A percentile compares a stretch with the other conserved stretches of the same genome.
phyloP scores from a whole-genome alignment of 2,113 vertebrate genomes.

The Nothobranchius furzeri region DNA sequence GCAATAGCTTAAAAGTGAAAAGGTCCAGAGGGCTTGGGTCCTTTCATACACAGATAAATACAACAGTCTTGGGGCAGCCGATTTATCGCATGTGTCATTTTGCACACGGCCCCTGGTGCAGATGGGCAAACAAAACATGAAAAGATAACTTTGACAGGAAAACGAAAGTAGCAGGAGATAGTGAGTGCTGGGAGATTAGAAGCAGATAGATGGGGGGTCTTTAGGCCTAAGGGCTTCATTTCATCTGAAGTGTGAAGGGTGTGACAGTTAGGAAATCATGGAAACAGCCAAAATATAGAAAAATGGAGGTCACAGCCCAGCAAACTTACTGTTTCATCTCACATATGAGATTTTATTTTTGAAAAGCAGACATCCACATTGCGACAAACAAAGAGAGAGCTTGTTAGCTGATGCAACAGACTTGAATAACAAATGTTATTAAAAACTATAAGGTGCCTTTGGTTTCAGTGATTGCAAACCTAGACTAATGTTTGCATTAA shows the following conservation, averaged over 20 bases:
- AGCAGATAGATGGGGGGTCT: conserved; percentile 9
- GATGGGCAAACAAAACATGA: conserved; percentile 54
- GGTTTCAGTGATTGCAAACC: conserved; percentile 52
- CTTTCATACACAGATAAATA: conserved; percentile 40
- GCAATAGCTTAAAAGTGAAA: conserved; percentile 15
- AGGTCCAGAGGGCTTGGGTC: conserved; percentile 10
- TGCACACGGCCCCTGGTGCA: conserved; percentile 18
- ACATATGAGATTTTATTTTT: neutral
- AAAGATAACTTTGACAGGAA: conserved; percentile 58
- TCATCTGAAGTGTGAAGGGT: conserved; percentile 31
- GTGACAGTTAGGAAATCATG: conserved; percentile 16
- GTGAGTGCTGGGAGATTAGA: conserved; percentile 37
- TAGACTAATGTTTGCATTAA: conserved; percentile 44
- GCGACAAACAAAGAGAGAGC: neutral
- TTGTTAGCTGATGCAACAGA: neutral
- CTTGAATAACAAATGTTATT: conserved; percentile 9
- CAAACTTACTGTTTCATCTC: neutral
- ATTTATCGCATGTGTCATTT: conserved; percentile 48
- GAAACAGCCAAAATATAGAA: conserved; percentile 1
- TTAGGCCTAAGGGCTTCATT: conserved; percentile 25
- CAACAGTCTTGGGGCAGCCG: conserved; percentile 14
- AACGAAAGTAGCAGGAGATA: conserved; percentile 41
- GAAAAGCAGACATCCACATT: neutral
- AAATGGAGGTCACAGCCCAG: neutral
- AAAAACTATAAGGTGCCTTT: conserved; percentile 18